phyloP scores from a whole-genome alignment of 1,140 invertebrate genomes.

The Branchinecta lindahli region DNA sequence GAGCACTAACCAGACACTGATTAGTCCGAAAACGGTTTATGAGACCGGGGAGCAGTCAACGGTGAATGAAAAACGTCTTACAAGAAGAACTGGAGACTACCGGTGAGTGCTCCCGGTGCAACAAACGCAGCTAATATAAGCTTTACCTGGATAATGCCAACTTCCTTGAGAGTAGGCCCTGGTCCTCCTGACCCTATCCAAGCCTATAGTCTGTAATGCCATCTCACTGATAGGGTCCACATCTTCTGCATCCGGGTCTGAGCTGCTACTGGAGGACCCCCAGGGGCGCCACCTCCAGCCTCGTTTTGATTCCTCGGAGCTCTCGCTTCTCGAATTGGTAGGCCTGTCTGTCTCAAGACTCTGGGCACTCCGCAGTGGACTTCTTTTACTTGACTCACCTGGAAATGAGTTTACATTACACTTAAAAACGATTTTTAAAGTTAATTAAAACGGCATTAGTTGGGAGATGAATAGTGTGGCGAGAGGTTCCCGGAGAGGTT shows the following conservation, averaged over 20 bases:
- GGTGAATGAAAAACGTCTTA: no score
- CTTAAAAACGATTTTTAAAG: no score
- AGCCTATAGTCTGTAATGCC: neutral
- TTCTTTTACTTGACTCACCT: neutral
- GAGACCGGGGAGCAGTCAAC: no score
- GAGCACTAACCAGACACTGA: no score
- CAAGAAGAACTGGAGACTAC: no score
- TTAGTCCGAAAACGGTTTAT: no score
- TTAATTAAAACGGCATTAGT: no score
- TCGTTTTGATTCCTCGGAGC: neutral
- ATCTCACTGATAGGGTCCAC: neutral
- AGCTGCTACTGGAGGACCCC: slow-evolving; percentile 4
- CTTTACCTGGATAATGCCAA: neutral
- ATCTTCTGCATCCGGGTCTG: neutral
- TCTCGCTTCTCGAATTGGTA: neutral
- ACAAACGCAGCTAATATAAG: no score
- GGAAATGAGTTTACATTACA: neutral
- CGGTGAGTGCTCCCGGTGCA: no score
- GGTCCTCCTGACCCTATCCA: neutral
- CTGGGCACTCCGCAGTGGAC: neutral
- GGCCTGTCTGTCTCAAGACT: neutral
- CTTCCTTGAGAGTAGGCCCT: neutral
- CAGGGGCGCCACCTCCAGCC: neutral
- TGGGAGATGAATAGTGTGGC: no score
- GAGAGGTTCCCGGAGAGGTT: no score